Evolutionary conservation across 2,797 vertebrate species (phyloP).

Genomic region (Linurgus olivaceus): DNA sequence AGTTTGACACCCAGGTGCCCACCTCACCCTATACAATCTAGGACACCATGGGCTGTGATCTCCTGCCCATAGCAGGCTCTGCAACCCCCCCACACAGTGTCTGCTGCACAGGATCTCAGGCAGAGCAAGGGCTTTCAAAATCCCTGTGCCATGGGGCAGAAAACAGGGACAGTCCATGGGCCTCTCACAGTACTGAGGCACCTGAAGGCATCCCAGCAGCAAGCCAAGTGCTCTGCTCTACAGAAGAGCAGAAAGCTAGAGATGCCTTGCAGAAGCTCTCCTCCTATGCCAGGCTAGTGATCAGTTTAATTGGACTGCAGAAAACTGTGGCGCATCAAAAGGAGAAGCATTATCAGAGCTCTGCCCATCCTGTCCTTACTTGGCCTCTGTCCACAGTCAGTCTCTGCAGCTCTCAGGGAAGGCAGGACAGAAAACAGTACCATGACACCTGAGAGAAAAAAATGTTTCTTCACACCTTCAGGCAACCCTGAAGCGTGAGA

Average conservation of each 20-base stretch:
- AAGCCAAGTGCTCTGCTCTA: not conserved
- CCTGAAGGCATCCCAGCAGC: not conserved
- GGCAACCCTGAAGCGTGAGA: not conserved
- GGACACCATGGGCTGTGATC: too few relatives aligned
- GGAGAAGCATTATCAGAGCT: not conserved
- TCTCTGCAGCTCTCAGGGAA: not conserved
- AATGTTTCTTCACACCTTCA: not conserved
- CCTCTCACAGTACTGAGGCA: not conserved
- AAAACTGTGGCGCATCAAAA: not conserved
- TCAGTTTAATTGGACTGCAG: not conserved
- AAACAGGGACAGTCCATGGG: not conserved
- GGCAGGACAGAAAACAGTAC: not conserved
- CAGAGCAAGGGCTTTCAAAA: not conserved
- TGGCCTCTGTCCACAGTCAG: not conserved
- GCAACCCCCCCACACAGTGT: rapidly evolving
- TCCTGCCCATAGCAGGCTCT: not conserved
- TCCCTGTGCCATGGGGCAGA: not conserved
- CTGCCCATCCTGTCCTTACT: not conserved
- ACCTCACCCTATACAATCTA: not conserved
- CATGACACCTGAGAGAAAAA: not conserved
- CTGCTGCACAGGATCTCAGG: rapidly evolving
- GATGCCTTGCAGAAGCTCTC: not conserved
- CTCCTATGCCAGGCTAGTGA: not conserved
- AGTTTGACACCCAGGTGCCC: not conserved
- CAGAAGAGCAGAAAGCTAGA: not conserved